phyloP scores from a whole-genome alignment of 2,797 vertebrate species.

The Mormyrops boulengeri region DNA sequence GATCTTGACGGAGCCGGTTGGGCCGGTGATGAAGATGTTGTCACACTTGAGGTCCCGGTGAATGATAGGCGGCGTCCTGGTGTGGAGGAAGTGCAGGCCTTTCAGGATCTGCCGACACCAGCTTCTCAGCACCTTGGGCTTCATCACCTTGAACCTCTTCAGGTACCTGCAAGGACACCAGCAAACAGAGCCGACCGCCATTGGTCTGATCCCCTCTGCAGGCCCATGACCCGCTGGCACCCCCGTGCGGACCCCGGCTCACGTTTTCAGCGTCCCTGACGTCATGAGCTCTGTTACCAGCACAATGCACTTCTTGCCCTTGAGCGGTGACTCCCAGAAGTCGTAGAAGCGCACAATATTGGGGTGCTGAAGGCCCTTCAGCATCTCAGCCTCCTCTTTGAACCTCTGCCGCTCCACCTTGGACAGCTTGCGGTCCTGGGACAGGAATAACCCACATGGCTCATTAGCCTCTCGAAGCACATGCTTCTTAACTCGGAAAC shows the following conservation, averaged over 20 bases:
- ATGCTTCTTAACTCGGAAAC: neutral
- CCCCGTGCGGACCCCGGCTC: slow-evolving; percentile 12
- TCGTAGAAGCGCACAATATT: slow-evolving; percentile 98
- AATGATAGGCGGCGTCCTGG: slow-evolving; percentile 91
- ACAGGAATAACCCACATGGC: neutral
- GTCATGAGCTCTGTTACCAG: slow-evolving; percentile 98
- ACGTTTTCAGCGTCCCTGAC: slow-evolving; percentile 97
- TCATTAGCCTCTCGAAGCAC: neutral
- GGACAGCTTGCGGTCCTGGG: slow-evolving; percentile 89
- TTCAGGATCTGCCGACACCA: slow-evolving; percentile 98
- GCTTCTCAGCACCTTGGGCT: slow-evolving; percentile 91
- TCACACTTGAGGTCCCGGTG: slow-evolving; percentile 97
- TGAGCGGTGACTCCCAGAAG: slow-evolving; percentile 91
- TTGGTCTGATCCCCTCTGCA: neutral
- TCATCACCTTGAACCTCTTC: slow-evolving; percentile 98
- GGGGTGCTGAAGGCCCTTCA: slow-evolving; percentile 94
- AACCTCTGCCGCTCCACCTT: slow-evolving; percentile 92
- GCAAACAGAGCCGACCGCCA: neutral
- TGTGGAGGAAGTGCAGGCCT: slow-evolving; percentile 93
- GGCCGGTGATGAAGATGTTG: slow-evolving; percentile 98
- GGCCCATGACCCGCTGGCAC: neutral
- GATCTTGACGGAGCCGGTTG: slow-evolving; percentile 95
- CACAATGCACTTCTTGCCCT: slow-evolving; percentile 94
- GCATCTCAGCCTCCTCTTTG: slow-evolving; percentile 97
- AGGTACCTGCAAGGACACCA: slow-evolving; percentile 70